Conservation (phyloP, 2,797 vertebrate genomes). For the Danio aesculapii region DNA sequence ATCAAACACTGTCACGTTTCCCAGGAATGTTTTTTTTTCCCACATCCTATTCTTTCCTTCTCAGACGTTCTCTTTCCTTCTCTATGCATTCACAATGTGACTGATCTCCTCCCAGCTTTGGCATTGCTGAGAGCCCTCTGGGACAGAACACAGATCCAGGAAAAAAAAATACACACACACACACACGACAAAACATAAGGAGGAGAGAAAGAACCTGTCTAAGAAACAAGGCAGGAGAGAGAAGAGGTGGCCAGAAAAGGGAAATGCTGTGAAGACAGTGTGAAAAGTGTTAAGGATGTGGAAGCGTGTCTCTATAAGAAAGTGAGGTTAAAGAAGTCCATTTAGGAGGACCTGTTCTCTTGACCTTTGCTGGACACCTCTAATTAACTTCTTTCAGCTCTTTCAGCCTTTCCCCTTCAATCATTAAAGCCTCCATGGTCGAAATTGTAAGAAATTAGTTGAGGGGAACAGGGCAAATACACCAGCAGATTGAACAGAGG, state of each 20-base stretch:
- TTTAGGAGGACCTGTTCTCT: conserved; percentile 36
- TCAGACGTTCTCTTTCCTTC: conserved; percentile 18
- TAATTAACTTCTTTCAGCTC: conserved; percentile 51
- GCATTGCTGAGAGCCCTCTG: conserved; percentile 50
- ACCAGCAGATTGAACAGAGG: background rate
- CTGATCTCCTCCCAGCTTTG: conserved; percentile 57
- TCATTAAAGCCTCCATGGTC: conserved; percentile 42
- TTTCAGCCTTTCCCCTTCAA: conserved; percentile 25
- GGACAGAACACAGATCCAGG: conserved; percentile 38
- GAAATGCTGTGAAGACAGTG: conserved; percentile 12
- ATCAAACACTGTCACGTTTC: conserved; percentile 42
- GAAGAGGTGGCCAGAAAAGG: conserved; percentile 9
- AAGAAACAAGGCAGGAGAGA: conserved; percentile 26
- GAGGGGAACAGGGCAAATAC: conserved; percentile 31
- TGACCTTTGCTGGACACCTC: conserved; percentile 35
- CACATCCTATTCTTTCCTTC: conserved; percentile 14
- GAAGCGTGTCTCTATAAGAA: background rate
- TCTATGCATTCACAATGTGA: conserved; percentile 38
- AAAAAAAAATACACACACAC: conserved; percentile 44
- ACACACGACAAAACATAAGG: conserved; percentile 34
- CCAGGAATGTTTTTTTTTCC: background rate
- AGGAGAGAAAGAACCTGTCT: conserved; percentile 30
- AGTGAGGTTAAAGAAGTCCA: background rate
- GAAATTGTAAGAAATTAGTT: conserved; percentile 36
- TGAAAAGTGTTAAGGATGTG: background rate